A percentile compares a stretch with the other conserved stretches of the same genome.
phyloP scores from a whole-genome alignment of 2,113 vertebrate species.

The Camelus bactrianus region DNA sequence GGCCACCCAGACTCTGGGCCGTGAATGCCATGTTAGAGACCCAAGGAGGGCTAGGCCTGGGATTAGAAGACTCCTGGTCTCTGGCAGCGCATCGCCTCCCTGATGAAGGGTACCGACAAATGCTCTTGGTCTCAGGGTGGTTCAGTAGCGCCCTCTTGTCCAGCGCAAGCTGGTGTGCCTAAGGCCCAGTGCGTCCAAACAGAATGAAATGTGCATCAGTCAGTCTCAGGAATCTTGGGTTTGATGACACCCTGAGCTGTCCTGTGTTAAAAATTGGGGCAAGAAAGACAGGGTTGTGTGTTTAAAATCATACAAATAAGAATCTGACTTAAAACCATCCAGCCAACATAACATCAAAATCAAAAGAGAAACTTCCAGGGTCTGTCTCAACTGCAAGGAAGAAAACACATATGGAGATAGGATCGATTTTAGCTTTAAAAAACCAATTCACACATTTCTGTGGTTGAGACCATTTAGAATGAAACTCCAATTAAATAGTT shows the following conservation, averaged over 20 bases:
- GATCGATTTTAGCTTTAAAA: not conserved
- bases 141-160: not conserved
- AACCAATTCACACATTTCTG: not conserved
- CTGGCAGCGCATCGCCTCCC: no score
- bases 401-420: not conserved
- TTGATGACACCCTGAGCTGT: not conserved
- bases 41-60: not conserved
- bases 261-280: not conserved
- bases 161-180: not conserved
- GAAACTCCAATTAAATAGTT: not conserved
- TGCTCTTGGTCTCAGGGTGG: not conserved
- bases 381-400: not conserved
- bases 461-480: not conserved
- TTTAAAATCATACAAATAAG: not conserved
- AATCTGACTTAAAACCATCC: not conserved
- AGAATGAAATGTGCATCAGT: not conserved
- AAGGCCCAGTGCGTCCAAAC: not conserved
- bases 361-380: not conserved
- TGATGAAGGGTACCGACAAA: not conserved
- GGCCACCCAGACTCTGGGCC: not conserved
- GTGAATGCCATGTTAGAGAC: not conserved
- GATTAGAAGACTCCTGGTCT: not conserved
- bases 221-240: not conserved
- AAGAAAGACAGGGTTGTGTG: not conserved
- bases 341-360: no score